phyloP scores from a whole-genome alignment of 2,797 vertebrate genomes.

The Adelosebastes latens region DNA sequence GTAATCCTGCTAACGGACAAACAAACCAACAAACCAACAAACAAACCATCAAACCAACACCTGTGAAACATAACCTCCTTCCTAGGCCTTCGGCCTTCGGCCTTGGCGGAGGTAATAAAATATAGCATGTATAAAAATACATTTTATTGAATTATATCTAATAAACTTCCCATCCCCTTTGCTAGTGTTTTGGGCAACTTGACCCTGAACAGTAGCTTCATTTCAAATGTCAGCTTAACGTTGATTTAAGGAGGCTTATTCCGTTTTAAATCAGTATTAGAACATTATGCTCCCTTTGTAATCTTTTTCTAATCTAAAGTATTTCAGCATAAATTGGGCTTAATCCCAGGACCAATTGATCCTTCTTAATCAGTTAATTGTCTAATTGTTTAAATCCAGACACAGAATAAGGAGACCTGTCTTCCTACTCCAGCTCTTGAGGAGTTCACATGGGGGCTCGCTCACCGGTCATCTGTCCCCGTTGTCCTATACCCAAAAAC shows the following conservation, averaged over 20 bases:
- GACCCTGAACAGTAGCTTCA: constrained; percentile 10
- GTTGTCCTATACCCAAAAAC: constrained; percentile 46
- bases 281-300: constrained; percentile 60
- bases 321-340: constrained; percentile 58
- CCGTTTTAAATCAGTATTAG: constrained; percentile 58
- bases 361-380: constrained; percentile 77
- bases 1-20: too few relatives aligned
- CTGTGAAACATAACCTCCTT: too few relatives aligned
- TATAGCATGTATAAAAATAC: too few relatives aligned
- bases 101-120: too few relatives aligned
- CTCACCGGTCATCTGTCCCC: constrained; percentile 47
- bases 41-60: too few relatives aligned
- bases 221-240: constrained; percentile 43
- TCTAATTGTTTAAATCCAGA: constrained; percentile 77
- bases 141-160: too few relatives aligned
- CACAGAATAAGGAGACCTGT: constrained; percentile 44
- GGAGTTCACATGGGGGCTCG: constrained; percentile 22
- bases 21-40: too few relatives aligned
- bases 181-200: not conserved
- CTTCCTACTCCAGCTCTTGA: constrained; percentile 37
- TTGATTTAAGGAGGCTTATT: constrained; percentile 60
- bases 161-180: too few relatives aligned
- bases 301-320: constrained; percentile 77
- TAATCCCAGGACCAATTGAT: constrained; percentile 67
- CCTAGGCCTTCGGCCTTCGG: too few relatives aligned